These are phyloP conservation scores for Lasiurus borealis DNA, from an alignment of 2,113 vertebrate species.

Conservation along the genomic window DNA sequence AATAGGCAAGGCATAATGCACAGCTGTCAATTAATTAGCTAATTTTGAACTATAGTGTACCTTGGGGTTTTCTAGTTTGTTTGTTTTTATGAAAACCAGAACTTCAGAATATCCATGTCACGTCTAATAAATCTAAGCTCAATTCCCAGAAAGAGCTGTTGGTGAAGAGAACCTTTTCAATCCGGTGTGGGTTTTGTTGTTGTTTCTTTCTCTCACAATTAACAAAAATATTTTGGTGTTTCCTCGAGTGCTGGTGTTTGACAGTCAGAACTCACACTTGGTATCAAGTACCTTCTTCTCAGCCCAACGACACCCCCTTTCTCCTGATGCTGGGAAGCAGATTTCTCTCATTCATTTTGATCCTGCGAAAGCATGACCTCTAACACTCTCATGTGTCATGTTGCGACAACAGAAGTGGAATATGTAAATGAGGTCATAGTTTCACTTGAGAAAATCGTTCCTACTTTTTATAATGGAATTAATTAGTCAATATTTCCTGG, in stretches of 20 bases:
- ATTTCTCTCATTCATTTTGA: slow-evolving; percentile 24
- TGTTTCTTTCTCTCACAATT: neutral
- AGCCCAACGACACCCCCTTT: neutral
- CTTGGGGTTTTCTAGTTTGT: slow-evolving; percentile 36
- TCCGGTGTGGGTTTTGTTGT: neutral
- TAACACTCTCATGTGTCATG: neutral
- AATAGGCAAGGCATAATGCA: neutral
- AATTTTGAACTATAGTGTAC: neutral
- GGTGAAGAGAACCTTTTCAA: slow-evolving; percentile 17
- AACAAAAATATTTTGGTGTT: neutral
- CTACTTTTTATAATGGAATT: neutral
- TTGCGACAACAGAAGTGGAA: neutral
- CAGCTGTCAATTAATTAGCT: neutral
- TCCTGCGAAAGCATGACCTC: neutral
- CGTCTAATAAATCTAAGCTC: slow-evolving; percentile 15
- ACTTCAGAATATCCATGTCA: neutral
- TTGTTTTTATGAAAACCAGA: slow-evolving; percentile 27
- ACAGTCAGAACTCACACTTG: neutral
- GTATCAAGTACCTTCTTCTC: slow-evolving; percentile 12
- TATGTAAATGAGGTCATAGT: neutral
- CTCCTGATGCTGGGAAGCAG: neutral
- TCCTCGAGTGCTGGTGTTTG: neutral
- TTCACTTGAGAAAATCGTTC: neutral
- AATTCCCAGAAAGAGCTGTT: neutral
- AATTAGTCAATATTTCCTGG: neutral